A percentile compares a stretch with the other conserved stretches of the same genome.
These are phyloP conservation scores for Diloba caeruleocephala DNA, from an alignment of 2,888 invertebrate genomes.

Conservation along the genomic window DNA sequence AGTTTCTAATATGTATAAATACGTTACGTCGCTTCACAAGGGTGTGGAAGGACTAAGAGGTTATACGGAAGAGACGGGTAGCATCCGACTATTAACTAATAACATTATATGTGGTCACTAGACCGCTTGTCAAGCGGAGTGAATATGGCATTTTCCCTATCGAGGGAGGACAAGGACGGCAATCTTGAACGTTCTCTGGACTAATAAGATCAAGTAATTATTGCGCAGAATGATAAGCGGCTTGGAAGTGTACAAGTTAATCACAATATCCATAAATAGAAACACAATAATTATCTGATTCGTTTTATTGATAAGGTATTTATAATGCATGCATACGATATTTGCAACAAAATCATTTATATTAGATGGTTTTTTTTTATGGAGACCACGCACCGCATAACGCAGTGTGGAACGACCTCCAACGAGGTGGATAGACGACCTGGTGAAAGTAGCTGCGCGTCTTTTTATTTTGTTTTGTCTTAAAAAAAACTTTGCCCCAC, in stretches of 20 bases:
- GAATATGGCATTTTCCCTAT: slow-evolving; percentile 32
- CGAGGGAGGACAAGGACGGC: slow-evolving; percentile 12
- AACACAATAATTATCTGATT: no score
- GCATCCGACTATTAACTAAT: slow-evolving; percentile 45
- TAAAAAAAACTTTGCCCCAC: no score
- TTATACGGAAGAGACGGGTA: slow-evolving; percentile 28
- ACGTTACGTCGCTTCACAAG: slow-evolving; percentile 27
- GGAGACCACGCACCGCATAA: no score
- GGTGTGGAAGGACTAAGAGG: slow-evolving; percentile 7
- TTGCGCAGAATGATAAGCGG: background rate
- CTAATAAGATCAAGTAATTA: slow-evolving; percentile 18
- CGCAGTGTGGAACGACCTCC: no score
- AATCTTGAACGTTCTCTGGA: slow-evolving; percentile 23
- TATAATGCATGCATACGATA: no score
- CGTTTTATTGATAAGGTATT: no score
- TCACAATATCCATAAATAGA: no score
- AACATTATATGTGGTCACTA: slow-evolving; percentile 47
- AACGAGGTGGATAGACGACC: no score
- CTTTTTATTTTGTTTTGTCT: no score
- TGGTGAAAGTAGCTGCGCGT: no score
- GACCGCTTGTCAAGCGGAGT: slow-evolving; percentile 33
- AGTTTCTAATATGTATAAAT: slow-evolving; percentile 22
- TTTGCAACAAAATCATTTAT: no score
- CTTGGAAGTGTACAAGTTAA: background rate
- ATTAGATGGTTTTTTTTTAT: no score